Percentiles rank a stretch among this genome's conserved stretches.
These are phyloP conservation scores for Xylota segnis DNA, from an alignment of 2,888 invertebrate species.

Conservation along the genomic window DNA sequence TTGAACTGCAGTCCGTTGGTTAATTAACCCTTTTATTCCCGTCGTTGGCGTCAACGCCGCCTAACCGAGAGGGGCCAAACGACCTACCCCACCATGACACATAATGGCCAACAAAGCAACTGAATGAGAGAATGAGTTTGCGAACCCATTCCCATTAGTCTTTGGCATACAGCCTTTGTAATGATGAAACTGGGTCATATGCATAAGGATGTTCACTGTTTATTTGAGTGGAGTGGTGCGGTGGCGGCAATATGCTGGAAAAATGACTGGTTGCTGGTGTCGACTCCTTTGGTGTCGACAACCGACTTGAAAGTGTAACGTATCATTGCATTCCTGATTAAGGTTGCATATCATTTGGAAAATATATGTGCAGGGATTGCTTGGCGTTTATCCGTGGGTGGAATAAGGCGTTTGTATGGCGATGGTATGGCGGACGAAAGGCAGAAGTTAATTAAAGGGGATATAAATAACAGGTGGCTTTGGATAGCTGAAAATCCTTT, in stretches of 20 bases:
- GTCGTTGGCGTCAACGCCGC: conserved; percentile 1
- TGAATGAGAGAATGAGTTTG: conserved; percentile 18
- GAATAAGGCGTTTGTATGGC: background rate
- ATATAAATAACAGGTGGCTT: background rate
- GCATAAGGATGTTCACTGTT: background rate
- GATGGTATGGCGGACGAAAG: background rate
- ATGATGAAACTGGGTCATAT: conserved; percentile 40
- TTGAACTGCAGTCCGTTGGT: conserved; percentile 15
- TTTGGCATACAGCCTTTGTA: conserved; percentile 12
- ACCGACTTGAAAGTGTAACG: conserved; percentile 5
- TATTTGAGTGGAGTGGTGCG: conserved; percentile 7
- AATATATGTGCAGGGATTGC: background rate
- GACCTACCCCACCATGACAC: background rate
- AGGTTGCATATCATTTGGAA: conserved; percentile 6
- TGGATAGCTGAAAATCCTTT: background rate
- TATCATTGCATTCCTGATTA: conserved; percentile 43
- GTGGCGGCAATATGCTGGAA: background rate
- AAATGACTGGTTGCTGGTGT: background rate
- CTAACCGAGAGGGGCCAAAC: background rate
- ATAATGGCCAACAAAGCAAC: conserved; percentile 15
- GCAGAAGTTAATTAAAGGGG: background rate
- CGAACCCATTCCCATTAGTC: conserved; percentile 11
- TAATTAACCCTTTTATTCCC: conserved; percentile 53
- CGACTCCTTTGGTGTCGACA: conserved; percentile 7
- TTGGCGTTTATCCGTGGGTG: background rate